A percentile compares a stretch with the other conserved stretches of the same genome.
phyloP scores from a whole-genome alignment of 2,888 invertebrate species.

The Chloroclysta siterata region DNA sequence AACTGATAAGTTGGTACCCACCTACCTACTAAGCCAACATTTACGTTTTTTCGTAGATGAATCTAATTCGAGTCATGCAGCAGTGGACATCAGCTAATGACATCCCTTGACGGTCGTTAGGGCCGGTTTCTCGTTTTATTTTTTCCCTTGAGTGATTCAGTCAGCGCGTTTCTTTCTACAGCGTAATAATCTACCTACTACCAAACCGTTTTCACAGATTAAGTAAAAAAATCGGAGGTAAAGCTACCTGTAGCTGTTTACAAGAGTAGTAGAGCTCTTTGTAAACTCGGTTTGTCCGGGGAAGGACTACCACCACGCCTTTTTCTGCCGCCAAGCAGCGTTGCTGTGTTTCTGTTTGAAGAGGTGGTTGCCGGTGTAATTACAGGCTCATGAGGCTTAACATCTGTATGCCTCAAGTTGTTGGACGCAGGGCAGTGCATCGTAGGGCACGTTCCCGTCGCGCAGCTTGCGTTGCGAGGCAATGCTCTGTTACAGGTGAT shows the following conservation, averaged over 20 bases:
- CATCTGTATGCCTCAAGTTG: too few relatives aligned
- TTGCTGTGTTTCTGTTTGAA: too few relatives aligned
- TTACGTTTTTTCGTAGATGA: slow-evolving; percentile 40
- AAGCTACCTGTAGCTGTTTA: neutral
- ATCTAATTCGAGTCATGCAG: slow-evolving; percentile 69
- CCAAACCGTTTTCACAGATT: slow-evolving; percentile 50
- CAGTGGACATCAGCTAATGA: slow-evolving; percentile 74
- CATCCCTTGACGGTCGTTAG: slow-evolving; percentile 75
- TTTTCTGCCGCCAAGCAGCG: too few relatives aligned
- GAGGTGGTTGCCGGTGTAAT: too few relatives aligned
- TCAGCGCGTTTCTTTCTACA: slow-evolving; percentile 64
- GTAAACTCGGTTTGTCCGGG: too few relatives aligned
- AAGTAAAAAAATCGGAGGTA: slow-evolving; percentile 50
- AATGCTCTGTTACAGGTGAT: too few relatives aligned
- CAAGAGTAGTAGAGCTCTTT: too few relatives aligned
- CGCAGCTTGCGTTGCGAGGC: too few relatives aligned
- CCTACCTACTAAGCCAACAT: neutral
- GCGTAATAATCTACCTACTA: slow-evolving; percentile 25
- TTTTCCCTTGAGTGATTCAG: slow-evolving; percentile 72
- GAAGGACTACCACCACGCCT: too few relatives aligned
- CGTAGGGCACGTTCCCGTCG: too few relatives aligned
- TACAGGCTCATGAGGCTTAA: too few relatives aligned
- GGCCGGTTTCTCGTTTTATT: slow-evolving; percentile 69
- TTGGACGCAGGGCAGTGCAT: too few relatives aligned
- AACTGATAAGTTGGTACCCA: neutral